phyloP scores from a whole-genome alignment of 2,797 vertebrate genomes.

The Catamblyrhynchus diadema region DNA sequence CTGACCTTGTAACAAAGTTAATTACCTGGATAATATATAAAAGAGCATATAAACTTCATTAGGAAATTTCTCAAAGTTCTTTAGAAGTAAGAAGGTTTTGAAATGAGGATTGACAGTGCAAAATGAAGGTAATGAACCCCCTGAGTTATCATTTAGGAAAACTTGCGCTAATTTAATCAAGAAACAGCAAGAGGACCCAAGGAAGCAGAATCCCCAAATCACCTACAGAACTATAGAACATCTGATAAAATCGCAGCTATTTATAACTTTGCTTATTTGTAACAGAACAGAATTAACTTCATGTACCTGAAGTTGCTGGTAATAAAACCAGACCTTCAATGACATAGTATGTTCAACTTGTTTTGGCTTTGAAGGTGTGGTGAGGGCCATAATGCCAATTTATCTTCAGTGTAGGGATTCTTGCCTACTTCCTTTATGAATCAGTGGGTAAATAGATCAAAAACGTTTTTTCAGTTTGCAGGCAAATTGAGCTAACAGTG shows the following conservation, averaged over 20 bases:
- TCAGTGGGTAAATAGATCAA: background rate
- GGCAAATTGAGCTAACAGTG: background rate
- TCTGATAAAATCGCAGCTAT: background rate
- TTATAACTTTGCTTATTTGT: background rate
- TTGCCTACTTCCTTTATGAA: background rate
- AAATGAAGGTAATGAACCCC: background rate
- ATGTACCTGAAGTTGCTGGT: background rate
- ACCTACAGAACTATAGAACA: background rate
- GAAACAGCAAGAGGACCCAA: background rate
- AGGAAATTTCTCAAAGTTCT: background rate
- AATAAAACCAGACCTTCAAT: background rate
- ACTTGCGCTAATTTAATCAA: background rate
- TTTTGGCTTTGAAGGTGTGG: background rate
- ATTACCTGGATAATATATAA: background rate
- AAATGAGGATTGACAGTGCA: background rate
- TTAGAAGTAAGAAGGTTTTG: background rate
- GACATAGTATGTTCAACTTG: background rate
- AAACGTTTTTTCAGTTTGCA: background rate
- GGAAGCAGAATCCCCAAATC: background rate
- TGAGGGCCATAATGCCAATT: background rate
- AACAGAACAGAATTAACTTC: background rate
- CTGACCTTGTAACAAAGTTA: background rate
- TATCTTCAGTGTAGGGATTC: background rate
- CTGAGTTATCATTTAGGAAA: background rate
- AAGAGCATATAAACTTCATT: background rate